Conservation (phyloP, 2,797 vertebrate species). For the Helarctos malayanus region DNA sequence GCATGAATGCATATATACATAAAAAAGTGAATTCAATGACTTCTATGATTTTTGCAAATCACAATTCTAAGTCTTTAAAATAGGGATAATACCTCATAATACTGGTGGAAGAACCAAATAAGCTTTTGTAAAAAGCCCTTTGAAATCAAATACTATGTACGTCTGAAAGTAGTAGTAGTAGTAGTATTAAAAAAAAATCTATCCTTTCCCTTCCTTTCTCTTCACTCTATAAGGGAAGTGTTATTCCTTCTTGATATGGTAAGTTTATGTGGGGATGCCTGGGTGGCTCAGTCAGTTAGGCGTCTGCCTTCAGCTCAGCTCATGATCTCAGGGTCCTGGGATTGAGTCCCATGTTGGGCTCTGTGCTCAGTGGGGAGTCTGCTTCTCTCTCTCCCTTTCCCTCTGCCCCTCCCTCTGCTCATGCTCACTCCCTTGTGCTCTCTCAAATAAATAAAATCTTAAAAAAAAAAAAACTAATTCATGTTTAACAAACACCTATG, state of each 20-base stretch:
- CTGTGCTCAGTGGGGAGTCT: neutral
- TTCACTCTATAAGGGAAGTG: neutral
- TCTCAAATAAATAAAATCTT: neutral
- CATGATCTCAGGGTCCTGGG: neutral
- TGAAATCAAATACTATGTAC: constrained; percentile 42
- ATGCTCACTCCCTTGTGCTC: no score
- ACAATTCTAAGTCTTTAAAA: constrained; percentile 65
- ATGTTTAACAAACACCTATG: constrained; percentile 63
- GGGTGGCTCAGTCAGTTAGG: neutral
- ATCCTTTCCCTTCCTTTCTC: constrained; percentile 21
- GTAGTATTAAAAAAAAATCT: constrained; percentile 45
- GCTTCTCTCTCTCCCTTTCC: neutral
- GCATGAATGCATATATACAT: constrained; percentile 51
- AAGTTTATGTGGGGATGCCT: neutral
- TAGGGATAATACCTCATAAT: constrained; percentile 35
- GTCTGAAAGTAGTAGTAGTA: constrained; percentile 46
- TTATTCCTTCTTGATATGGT: constrained; percentile 16
- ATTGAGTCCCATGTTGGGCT: neutral
- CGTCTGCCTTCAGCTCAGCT: neutral
- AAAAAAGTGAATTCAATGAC: constrained; percentile 62
- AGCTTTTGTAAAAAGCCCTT: constrained; percentile 32
- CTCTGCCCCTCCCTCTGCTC: no score
- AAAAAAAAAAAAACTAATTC: neutral
- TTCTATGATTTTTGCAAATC: constrained; percentile 64
- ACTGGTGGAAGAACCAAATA: constrained; percentile 58